Percentiles rank a stretch among this genome's conserved stretches.
phyloP scores from a whole-genome alignment of 1,140 invertebrate species.

The Acyrthosiphon pisum region DNA sequence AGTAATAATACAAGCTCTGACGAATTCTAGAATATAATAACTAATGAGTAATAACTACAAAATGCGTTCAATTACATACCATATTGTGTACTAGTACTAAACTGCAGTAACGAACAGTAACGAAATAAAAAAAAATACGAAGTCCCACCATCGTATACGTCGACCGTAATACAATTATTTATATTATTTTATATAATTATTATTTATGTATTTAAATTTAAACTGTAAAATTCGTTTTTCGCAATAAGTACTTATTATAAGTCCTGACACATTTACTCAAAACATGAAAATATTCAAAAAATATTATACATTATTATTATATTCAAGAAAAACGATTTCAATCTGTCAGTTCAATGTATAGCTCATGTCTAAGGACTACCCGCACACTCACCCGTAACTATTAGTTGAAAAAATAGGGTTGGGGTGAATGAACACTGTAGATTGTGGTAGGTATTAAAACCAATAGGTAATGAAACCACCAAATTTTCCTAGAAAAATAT shows the following conservation, averaged over 20 bases:
- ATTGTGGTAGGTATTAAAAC: no score
- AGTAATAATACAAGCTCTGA: neutral
- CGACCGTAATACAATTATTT: neutral
- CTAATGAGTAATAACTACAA: conserved; percentile 7
- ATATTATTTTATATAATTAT: neutral
- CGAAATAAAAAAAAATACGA: neutral
- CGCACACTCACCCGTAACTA: no score
- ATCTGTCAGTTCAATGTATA: no score
- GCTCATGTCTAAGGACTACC: no score
- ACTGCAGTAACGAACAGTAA: neutral
- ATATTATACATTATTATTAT: no score
- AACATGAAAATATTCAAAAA: no score
- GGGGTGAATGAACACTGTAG: no score
- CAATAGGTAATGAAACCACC: no score
- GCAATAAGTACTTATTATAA: neutral
- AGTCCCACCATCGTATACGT: neutral
- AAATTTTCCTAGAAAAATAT: no score
- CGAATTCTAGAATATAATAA: neutral
- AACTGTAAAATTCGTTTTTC: neutral
- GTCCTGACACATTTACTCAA: neutral
- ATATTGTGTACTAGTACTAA: neutral
- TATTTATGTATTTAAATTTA: no score
- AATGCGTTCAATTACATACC: neutral
- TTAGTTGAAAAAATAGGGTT: no score
- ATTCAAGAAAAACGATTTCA: no score